phyloP scores from a whole-genome alignment of 1,140 invertebrate genomes.

The Galendromus occidentalis region DNA sequence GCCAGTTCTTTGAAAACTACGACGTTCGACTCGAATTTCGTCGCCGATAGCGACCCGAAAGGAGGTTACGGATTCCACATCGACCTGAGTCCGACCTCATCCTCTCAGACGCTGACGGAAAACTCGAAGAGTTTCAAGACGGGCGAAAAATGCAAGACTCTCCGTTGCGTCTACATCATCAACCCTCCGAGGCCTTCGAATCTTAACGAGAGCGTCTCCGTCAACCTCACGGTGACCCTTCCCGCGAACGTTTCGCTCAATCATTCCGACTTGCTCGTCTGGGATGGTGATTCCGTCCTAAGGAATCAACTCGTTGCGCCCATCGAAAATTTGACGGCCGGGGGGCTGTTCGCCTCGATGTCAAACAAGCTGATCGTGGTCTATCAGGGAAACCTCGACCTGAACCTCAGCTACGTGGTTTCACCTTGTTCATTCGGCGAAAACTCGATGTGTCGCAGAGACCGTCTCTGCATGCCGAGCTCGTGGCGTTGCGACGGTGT shows the following conservation, averaged over 20 bases:
- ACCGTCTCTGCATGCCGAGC: neutral
- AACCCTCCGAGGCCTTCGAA: neutral
- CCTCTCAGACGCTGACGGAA: neutral
- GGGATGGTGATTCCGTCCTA: neutral
- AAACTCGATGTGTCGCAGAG: neutral
- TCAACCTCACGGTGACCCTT: neutral
- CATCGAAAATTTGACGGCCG: neutral
- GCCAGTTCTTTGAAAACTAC: neutral
- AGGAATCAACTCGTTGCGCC: neutral
- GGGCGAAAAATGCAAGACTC: neutral
- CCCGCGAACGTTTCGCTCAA: neutral
- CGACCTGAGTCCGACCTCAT: neutral
- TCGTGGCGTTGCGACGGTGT: neutral
- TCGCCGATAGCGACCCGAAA: neutral
- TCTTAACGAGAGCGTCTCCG: neutral
- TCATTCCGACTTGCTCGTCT: neutral
- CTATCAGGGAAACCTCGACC: neutral
- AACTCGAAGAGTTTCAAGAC: neutral
- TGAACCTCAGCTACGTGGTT: neutral
- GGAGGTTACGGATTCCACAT: neutral
- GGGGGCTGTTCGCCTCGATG: neutral
- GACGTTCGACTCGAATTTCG: neutral
- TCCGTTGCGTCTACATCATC: neutral
- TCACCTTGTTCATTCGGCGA: neutral
- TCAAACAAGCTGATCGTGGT: neutral